phyloP scores from a whole-genome alignment of 92 coral and sea anemone genomes.

The Desmophyllum pertusum region DNA sequence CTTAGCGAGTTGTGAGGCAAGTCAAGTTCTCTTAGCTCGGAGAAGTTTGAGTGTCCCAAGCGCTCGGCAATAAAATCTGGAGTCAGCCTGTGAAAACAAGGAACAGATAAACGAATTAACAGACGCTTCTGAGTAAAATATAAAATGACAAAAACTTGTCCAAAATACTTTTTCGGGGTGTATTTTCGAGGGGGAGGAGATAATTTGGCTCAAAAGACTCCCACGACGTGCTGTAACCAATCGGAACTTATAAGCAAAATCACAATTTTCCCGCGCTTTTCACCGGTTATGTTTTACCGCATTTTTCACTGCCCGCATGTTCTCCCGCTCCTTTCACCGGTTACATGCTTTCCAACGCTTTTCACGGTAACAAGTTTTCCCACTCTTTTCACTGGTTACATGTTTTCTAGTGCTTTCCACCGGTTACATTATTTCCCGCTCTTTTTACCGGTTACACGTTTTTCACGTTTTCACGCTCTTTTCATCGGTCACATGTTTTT shows the following conservation, averaged over 20 bases:
- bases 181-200: not conserved
- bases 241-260: not conserved
- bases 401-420: no score
- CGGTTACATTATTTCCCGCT: not conserved
- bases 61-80: slow-evolving; percentile 96
- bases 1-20: slow-evolving; percentile 85
- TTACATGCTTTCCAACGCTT: not conserved
- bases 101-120: not conserved
- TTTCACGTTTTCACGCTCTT: not conserved
- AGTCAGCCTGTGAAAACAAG: slow-evolving; percentile 72
- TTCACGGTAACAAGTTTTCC: not conserved
- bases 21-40: slow-evolving; percentile 92
- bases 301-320: no score
- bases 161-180: not conserved
- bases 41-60: slow-evolving; percentile 93
- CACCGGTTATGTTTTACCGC: no score
- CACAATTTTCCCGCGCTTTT: not conserved
- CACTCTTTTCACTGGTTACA: not conserved
- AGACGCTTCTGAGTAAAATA: not conserved
- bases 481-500: not conserved
- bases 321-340: not conserved
- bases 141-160: not conserved
- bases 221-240: not conserved
- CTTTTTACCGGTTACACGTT: not conserved
- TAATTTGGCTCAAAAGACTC: no score